Evolutionary conservation across 2,888 invertebrate genomes (phyloP), one percentile per base, ranked within the genome.

Genomic region (Torymus aiolomorphi): DNA sequence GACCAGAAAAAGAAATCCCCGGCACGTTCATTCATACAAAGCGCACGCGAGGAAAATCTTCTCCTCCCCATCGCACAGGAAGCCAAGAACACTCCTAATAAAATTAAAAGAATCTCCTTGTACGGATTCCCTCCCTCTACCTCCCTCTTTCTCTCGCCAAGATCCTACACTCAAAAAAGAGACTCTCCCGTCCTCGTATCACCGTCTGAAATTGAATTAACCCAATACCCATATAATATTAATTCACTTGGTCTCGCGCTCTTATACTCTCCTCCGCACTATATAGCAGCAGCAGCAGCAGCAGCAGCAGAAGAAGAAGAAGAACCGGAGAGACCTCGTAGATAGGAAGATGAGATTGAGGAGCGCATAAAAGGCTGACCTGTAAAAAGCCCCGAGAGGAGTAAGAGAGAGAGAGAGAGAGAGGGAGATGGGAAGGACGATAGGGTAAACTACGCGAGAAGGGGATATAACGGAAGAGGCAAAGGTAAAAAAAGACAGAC

Each of bases 221-320:
- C 31, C 51, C 74, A 74, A 74, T 63, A 52, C 16, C 42, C 67
- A 54, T 16, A 70, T 49, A 71, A 59, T 82, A 84, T 82, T 82
- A 80, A 80, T 83, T 82, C 76, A 80, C 81, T 82, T 82, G 80
- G 80, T 82, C 81, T 76, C 62, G 63, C 71, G 52, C n/a, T 14
- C 74, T 12, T 66, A 14, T 11, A 16, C 42, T 16, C 51, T 14
- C 71, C 12, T 66, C 18, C 2, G 16, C 18, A n/a, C 51, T 61
- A 20, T 20, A 67, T 8, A 20, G 54, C 42, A 52, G 11, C 4
- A 31, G 14, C 42, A 20, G 61, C 51, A 24, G 18, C 5, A 66
- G 51, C 18, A 52, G 54, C 20, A 56, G 57, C 42, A 42, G 42
- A 1, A 42, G 42, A 42, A 42, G 42, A 42, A 42, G 42, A 42